phyloP scores from a whole-genome alignment of 2,888 invertebrate genomes.

The Patella depressa region DNA sequence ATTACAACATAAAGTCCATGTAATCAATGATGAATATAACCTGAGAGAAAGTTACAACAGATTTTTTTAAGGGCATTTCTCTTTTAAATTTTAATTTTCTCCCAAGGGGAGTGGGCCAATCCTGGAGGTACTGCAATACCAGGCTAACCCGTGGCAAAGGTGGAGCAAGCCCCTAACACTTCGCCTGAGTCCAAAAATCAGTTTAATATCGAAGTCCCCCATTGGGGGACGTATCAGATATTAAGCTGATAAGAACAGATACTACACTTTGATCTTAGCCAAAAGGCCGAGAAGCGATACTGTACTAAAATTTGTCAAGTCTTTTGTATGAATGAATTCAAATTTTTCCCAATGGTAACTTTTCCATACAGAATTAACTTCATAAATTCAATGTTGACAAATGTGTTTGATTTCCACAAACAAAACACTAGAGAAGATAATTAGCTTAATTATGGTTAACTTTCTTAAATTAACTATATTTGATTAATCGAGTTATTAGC shows the following conservation, averaged over 20 bases:
- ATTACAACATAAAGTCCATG: too few species aligned
- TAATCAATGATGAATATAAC: too few species aligned
- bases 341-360: too few species aligned
- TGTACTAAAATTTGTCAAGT: neutral
- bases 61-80: neutral
- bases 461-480: too few species aligned
- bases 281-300: constrained; percentile 46
- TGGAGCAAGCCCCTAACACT: constrained; percentile 77
- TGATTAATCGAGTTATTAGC: too few species aligned
- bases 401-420: too few species aligned
- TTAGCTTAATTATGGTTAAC: too few species aligned
- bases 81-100: constrained; percentile 28
- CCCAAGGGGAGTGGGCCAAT: constrained; percentile 42
- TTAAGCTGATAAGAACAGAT: constrained; percentile 81
- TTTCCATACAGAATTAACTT: too few species aligned
- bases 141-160: constrained; percentile 79
- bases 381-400: neutral
- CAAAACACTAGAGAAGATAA: too few species aligned
- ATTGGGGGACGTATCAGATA: constrained; percentile 78
- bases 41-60: neutral
- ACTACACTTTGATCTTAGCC: constrained; percentile 66
- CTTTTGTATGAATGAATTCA: too few species aligned
- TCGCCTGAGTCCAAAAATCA: constrained; percentile 63
- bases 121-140: constrained; percentile 80
- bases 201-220: constrained; percentile 67